Conservation (phyloP, 2,888 invertebrate species). For the Trypoxylon attenuatum region DNA sequence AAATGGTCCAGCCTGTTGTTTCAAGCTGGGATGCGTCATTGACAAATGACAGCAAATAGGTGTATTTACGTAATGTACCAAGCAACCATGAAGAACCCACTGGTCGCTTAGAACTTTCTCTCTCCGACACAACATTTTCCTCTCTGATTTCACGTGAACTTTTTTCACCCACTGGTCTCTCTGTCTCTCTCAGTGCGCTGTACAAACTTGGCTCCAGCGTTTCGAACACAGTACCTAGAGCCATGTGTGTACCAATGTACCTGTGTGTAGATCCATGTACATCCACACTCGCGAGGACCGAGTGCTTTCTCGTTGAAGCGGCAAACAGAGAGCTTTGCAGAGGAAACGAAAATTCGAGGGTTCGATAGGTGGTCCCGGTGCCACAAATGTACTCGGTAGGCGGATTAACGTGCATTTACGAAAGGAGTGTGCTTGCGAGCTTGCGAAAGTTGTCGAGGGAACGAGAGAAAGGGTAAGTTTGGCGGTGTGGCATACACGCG, state of each 20-base stretch:
- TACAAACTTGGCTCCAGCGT: too few relatives aligned
- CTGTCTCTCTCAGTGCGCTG: too few relatives aligned
- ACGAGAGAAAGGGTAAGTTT: neutral
- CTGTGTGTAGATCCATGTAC: neutral
- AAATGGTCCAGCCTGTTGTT: too few relatives aligned
- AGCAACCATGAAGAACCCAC: too few relatives aligned
- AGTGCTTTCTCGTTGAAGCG: constrained; percentile 45
- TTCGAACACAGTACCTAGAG: too few relatives aligned
- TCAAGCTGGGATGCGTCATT: too few relatives aligned
- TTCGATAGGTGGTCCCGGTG: constrained; percentile 55
- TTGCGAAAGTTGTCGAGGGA: neutral
- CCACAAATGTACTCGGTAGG: constrained; percentile 62
- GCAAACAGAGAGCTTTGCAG: constrained; percentile 48
- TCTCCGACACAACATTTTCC: too few relatives aligned
- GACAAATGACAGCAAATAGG: too few relatives aligned
- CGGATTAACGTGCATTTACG: constrained; percentile 67
- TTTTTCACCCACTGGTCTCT: too few relatives aligned
- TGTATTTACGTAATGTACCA: too few relatives aligned
- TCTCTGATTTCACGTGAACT: too few relatives aligned
- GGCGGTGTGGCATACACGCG: constrained; percentile 4
- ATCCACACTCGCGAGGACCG: constrained; percentile 17
- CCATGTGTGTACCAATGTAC: neutral
- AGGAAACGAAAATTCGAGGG: constrained; percentile 58
- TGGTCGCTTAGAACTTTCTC: too few relatives aligned
- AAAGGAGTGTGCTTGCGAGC: constrained; percentile 52